Base-by-base conservation (phyloP, 2,113 vertebrate species). In the Cephalopterus ornatus region DNA sequence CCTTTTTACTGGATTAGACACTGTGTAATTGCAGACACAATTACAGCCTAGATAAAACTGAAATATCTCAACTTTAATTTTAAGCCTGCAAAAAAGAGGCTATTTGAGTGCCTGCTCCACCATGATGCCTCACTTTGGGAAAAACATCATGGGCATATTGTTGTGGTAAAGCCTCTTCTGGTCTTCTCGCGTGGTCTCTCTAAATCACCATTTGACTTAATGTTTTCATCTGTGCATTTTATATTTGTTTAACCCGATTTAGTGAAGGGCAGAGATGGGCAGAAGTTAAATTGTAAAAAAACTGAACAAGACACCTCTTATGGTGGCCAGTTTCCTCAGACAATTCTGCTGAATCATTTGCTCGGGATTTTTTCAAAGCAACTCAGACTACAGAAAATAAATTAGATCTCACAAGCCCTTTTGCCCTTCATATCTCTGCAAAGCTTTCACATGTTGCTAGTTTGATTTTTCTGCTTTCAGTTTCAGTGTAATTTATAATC, bases 331-430 rank as follows among this genome's bases (percentile, higher is more conserved):
- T 90, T 96, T 74, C 89, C 94, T 91, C 85, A 88, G 76, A 90
- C 44, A 89, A 91, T 68, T 78, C 81, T 70, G 70, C 65, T 92
- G 84, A 93, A 81, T 96, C 82, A 86, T 62, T 92, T 94, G 65
- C 47, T 78, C 28, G 65, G 76, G 33, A 32, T 26, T 83, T 88
- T 93, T 96, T 59, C 91, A 79, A 90, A 87, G 72, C 42, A 39
- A 30, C 42, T 61, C 11, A 39, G 63, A 58, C 71, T 70, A 32
- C 75, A 71, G 42, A 47, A 61, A 92, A 87, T 74, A 82, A 39
- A 78, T 82, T 65, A 59, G 72, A 70, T n/a, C 49, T 91, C 74
- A 62, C 24, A 79, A 73, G n/a, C 15, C 46, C 72, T 94, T 89
- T 89, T 53, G 39, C 83, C 67, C 59, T 93, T 74, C 1, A 6